Evolutionary conservation across 2,888 invertebrate genomes (phyloP), one percentile per base, ranked within the genome.

Genomic region (Odontomyia ornata): DNA sequence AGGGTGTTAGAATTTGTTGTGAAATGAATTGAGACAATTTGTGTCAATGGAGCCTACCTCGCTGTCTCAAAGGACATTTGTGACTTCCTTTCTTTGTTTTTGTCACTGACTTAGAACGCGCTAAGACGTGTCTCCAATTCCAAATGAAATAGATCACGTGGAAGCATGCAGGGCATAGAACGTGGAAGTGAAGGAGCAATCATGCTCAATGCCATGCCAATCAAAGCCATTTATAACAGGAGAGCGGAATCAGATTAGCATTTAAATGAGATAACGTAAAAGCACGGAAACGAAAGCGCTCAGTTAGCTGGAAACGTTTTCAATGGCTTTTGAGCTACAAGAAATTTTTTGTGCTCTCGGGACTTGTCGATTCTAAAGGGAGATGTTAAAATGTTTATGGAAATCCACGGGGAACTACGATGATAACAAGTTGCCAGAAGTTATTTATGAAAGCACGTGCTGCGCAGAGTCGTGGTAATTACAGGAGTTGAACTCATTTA

Each of bases 221-320:
- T 72, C 71, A 72, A 47, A 28, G 30, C 71, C 71, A 72, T 72
- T 72, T 56, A 72, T 56, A 72, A 56, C 71, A 18, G 25, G 28
- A 72, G 30, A 56, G 23, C 28, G 71, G 71, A 72, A 56, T 72
- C 5, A 27, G 71, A 72, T 72, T 72, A 72, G 52, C 71, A 72
- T 72, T 43, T 72, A 56, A 56, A 72, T 46, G 47, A 52, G 69
- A 47, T 69, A 69, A 69, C 36, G 18, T n/a, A 30, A 67, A 43
- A 15, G 64, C 18, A 18, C 52, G 52, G 52, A 60, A 60, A 9
- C 25, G 57, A 25, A 60, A 60, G 23, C 21, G 13, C 36, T 9
- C 15, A n/a, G 18, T 18, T 3, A 52, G 13, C 15, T 2, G 4
- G 52, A 13, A 13, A 52, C 52, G 36, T 52, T 52, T 52, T 13